phyloP scores from a whole-genome alignment of 1,140 invertebrate genomes.

The Macrobrachium rosenbergii region DNA sequence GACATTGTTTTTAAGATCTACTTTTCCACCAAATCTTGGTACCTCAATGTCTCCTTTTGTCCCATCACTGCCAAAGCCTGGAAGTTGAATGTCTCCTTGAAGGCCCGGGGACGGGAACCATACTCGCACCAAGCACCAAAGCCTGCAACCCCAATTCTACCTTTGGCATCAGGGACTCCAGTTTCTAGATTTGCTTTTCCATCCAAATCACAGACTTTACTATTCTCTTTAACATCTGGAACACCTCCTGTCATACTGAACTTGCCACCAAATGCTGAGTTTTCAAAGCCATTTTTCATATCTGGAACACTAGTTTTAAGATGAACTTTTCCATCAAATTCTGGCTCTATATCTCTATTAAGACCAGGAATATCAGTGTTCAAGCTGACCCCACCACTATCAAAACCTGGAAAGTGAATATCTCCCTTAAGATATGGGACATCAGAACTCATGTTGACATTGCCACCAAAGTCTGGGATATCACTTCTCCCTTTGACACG shows the following conservation, averaged over 20 bases:
- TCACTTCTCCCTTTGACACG: conserved; percentile 24
- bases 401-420: no score
- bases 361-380: neutral
- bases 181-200: neutral
- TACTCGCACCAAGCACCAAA: neutral
- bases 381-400: neutral
- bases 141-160: neutral
- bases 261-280: conserved; percentile 18
- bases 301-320: conserved; percentile 24
- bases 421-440: neutral
- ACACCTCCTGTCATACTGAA: neutral
- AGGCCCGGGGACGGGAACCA: neutral
- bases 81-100: neutral
- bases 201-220: neutral
- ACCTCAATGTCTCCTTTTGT: no score
- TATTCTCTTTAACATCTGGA: neutral
- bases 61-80: conserved; percentile 1
- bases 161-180: conserved; percentile 9
- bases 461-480: neutral
- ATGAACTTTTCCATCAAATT: conserved; percentile 3
- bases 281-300: neutral
- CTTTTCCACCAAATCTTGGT: conserved; percentile 32
- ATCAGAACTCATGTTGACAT: neutral
- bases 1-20: conserved; percentile 10
- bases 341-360: neutral